Evolutionary conservation across 2,797 vertebrate genomes (phyloP).

Genomic region (Euthynnus affinis): DNA sequence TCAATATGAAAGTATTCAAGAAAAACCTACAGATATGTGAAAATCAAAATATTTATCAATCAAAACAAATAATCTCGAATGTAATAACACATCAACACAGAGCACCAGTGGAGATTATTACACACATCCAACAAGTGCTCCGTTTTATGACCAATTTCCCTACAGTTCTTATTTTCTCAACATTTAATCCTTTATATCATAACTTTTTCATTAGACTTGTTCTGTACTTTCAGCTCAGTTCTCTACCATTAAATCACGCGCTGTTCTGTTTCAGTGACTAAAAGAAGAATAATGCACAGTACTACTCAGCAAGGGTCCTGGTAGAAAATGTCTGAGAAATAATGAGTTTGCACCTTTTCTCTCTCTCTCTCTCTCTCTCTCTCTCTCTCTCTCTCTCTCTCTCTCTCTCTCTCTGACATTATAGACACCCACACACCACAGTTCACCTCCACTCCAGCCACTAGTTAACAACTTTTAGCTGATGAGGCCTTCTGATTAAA

Average conservation of each 20-base stretch:
- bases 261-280: constrained; percentile 38
- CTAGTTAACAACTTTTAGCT: constrained; percentile 26
- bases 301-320: background rate
- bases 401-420: constrained; percentile 8
- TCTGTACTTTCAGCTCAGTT: constrained; percentile 26
- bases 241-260: constrained; percentile 33
- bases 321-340: constrained; percentile 10
- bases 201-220: constrained; percentile 45
- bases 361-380: too few relatives aligned
- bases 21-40: background rate
- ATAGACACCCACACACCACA: constrained; percentile 25
- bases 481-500: constrained; percentile 20
- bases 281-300: constrained; percentile 36
- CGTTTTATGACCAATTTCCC: constrained; percentile 26
- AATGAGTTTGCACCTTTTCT: constrained; percentile 4
- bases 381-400: background rate
- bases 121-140: constrained; percentile 2
- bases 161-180: constrained; percentile 33
- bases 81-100: constrained; percentile 9
- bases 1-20: background rate
- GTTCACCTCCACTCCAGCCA: constrained; percentile 7
- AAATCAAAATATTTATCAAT: background rate
- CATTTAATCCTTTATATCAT: constrained; percentile 22
- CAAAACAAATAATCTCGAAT: constrained; percentile 4
- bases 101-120: constrained; percentile 1